Percentiles rank a stretch among this genome's conserved stretches.
Evolutionary conservation across 2,797 vertebrate genomes (phyloP).

Genomic region (Pyrocephalus nanus): DNA sequence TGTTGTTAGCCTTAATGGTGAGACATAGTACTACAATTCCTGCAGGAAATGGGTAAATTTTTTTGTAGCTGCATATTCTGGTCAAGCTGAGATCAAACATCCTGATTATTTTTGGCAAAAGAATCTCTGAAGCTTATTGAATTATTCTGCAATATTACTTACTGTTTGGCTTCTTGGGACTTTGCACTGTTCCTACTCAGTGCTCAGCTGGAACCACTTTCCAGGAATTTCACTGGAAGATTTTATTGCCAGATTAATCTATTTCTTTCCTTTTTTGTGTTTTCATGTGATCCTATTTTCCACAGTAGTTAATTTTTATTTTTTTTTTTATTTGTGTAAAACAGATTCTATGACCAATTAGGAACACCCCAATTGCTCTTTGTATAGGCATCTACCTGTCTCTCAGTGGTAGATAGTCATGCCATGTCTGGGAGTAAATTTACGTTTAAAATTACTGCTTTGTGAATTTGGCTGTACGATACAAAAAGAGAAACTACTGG

Average conservation of each 20-base stretch:
- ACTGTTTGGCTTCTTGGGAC: not conserved
- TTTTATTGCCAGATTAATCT: not conserved
- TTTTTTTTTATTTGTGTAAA: not conserved
- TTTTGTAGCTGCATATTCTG: not conserved
- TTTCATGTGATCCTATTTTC: not conserved
- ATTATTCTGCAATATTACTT: not conserved
- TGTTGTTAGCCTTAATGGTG: not conserved
- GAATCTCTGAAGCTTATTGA: not conserved
- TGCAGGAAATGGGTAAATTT: not conserved
- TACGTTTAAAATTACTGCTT: not conserved
- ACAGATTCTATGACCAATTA: not conserved
- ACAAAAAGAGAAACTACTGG: not conserved
- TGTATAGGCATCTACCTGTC: not conserved
- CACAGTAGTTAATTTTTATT: not conserved
- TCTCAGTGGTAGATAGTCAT: not conserved
- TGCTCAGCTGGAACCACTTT: slow-evolving; percentile 2
- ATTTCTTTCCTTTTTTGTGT: not conserved
- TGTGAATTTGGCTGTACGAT: not conserved
- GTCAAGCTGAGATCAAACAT: not conserved
- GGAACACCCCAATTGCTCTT: not conserved
- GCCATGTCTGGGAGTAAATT: not conserved
- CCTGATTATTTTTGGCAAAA: slow-evolving; percentile 8
- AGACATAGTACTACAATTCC: not conserved
- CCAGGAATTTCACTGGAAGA: not conserved
- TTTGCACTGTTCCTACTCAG: not conserved